Base-by-base conservation (phyloP, 2,797 vertebrate genomes). In the Aphelocoma californica region DNA sequence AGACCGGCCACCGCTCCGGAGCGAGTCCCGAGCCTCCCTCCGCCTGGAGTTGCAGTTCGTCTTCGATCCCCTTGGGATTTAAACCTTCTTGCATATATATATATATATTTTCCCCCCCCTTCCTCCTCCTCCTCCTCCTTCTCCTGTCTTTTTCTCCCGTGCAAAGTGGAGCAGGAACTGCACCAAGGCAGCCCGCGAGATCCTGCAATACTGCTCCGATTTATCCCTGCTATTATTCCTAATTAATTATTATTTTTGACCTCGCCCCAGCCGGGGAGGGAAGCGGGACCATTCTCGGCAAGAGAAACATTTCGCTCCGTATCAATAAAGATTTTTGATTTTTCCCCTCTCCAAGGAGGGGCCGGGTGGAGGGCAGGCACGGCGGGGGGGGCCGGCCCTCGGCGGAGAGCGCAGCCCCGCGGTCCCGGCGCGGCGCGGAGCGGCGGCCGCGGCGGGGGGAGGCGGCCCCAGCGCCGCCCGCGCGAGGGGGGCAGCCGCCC, bases 101-200 rank as follows among this genome's bases (percentile, higher is more conserved):
- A 53, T 70, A 40, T 40, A 34, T 65, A 21, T 60, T 82, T 50
- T 17, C 2, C 6, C 57, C 8, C 17, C 25, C 12, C 40, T 14
- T 44, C 80, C 13, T 28, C n/a, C 11, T 58, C 48, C 12, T 70
- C 29, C 51, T 53, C 9, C 51, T 54, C 19, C 12, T 56, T 18
- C 38, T 79, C n/a, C 54, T 71, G 31, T 60, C 34, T 87, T 86
- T 80, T 77, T 38, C 84, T 92, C 95, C 82, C 61, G 93, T 93
- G 92, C 93, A 88, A 91, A 95, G 95, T 95, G 95, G 88, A 70
- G 95, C 88, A 88, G 96, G 80, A 91, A 72, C 94, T 86, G 92
- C 92, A 80, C 90, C 80, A 54, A 93, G 92, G 90, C 92, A 86
- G 93, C 91, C 91, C 80, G 91, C 75, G 81, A 88, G 95, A 89